Evolutionary conservation across 2,888 invertebrate genomes (phyloP).

Genomic region (Gymnosoma rotundatum): DNA sequence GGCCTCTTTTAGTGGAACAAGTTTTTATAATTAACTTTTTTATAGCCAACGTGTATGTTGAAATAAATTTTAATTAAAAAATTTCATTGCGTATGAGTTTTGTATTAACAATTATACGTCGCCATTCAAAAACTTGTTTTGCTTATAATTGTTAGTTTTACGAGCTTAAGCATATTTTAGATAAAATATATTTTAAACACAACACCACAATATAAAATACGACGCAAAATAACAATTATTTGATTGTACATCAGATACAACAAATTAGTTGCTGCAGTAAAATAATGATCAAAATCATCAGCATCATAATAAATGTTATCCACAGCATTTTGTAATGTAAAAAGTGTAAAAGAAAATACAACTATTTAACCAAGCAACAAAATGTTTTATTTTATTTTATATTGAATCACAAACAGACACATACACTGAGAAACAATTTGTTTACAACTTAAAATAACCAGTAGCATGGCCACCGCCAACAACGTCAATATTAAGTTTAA

Average conservation of each 20-base stretch:
- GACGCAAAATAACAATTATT: conserved; percentile 40
- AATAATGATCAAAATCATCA: conserved; percentile 3
- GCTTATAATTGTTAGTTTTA: neutral
- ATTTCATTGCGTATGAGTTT: conserved; percentile 1
- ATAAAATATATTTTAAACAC: neutral
- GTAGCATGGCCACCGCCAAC: neutral
- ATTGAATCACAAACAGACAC: neutral
- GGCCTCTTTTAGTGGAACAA: neutral
- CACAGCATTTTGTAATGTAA: neutral
- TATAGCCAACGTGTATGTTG: neutral
- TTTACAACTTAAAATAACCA: conserved; percentile 1
- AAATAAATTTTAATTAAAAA: conserved; percentile 11
- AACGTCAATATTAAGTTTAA: conserved; percentile 4
- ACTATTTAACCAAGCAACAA: neutral
- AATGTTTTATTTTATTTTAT: neutral
- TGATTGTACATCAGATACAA: conserved; percentile 56
- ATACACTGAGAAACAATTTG: neutral
- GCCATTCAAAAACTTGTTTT: neutral
- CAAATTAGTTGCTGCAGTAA: conserved; percentile 61
- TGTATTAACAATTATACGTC: conserved; percentile 29
- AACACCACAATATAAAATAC: conserved; percentile 11
- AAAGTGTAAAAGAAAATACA: conserved; percentile 3
- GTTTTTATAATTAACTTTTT: conserved; percentile 2
- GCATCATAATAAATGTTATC: neutral
- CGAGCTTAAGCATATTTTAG: neutral